Percentiles rank a stretch among this genome's conserved stretches.
Evolutionary conservation across 2,113 vertebrate genomes (phyloP).

Genomic region (Hystrix cristata): DNA sequence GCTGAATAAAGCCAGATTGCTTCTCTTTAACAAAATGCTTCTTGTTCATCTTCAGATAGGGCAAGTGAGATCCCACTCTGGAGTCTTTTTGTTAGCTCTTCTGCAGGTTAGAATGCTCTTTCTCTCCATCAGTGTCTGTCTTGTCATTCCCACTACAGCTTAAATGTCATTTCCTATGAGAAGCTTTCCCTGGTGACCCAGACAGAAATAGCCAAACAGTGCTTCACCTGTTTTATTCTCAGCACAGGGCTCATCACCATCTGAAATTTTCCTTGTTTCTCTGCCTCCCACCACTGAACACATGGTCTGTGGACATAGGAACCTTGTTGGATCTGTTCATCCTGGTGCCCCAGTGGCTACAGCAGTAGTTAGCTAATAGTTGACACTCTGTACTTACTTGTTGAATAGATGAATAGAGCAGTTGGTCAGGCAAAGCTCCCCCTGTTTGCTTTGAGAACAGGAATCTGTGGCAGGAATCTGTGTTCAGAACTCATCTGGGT

Average conservation of each 20-base stretch:
- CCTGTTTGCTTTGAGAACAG: neutral
- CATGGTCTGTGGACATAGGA: neutral
- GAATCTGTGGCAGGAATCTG: neutral
- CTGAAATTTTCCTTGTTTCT: neutral
- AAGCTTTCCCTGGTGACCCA: neutral
- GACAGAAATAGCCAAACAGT: neutral
- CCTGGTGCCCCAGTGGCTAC: neutral
- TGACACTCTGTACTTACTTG: rapidly evolving
- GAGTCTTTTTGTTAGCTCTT: neutral
- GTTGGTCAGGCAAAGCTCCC: neutral
- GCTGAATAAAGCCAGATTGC: neutral
- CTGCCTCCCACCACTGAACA: neutral
- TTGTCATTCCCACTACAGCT: neutral
- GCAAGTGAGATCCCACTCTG: rapidly evolving
- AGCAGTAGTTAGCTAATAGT: neutral
- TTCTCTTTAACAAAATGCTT: neutral
- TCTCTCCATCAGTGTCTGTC: neutral
- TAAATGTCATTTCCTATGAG: neutral
- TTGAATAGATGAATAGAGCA: neutral
- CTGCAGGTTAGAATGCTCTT: neutral
- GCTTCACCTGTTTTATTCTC: neutral
- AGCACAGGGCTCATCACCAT: neutral
- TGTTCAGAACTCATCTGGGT: neutral
- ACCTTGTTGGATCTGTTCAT: neutral
- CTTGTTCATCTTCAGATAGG: neutral